A percentile compares a stretch with the other conserved stretches of the same genome.
Evolutionary conservation across 1,140 invertebrate genomes (phyloP).

Genomic region (Uloborus diversus): DNA sequence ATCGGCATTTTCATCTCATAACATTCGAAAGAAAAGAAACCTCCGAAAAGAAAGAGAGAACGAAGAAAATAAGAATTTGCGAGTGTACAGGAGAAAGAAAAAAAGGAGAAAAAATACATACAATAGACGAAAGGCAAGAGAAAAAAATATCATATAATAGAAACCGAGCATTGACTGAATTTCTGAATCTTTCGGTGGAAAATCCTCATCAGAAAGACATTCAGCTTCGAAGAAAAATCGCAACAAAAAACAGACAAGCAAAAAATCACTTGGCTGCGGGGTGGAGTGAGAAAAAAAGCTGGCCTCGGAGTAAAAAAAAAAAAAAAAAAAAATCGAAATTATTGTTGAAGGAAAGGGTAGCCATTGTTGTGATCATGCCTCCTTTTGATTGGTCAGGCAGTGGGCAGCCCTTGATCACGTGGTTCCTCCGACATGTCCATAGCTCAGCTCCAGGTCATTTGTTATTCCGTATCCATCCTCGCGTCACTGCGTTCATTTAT

Average conservation of each 20-base stretch:
- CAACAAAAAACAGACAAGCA: not conserved
- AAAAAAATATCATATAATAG: constrained; percentile 39
- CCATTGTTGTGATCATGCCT: constrained; percentile 1
- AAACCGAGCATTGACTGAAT: constrained; percentile 52
- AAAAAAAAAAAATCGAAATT: constrained; percentile 21
- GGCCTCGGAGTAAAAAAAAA: not conserved
- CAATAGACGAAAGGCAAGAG: constrained; percentile 13
- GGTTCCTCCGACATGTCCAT: constrained; percentile 50
- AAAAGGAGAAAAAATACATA: constrained; percentile 5
- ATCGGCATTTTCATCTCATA: constrained; percentile 56
- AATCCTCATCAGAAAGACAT: constrained; percentile 57
- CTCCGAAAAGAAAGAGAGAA: constrained; percentile 9
- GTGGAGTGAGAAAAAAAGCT: constrained; percentile 35
- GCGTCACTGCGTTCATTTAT: constrained; percentile 42
- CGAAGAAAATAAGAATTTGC: not conserved
- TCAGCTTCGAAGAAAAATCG: constrained; percentile 5
- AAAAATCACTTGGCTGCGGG: constrained; percentile 4
- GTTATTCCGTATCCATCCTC: constrained; percentile 37
- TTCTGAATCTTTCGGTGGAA: constrained; percentile 49
- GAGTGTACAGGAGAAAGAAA: not conserved
- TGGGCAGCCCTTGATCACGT: constrained; percentile 55
- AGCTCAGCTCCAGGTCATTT: constrained; percentile 41
- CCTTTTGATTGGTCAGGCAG: constrained; percentile 48
- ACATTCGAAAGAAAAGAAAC: constrained; percentile 51
- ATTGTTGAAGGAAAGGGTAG: constrained; percentile 40